Percentiles rank a stretch among this genome's conserved stretches.
Conservation (phyloP, 2,888 invertebrate genomes). For the Tanytarsus gracilentus region DNA sequence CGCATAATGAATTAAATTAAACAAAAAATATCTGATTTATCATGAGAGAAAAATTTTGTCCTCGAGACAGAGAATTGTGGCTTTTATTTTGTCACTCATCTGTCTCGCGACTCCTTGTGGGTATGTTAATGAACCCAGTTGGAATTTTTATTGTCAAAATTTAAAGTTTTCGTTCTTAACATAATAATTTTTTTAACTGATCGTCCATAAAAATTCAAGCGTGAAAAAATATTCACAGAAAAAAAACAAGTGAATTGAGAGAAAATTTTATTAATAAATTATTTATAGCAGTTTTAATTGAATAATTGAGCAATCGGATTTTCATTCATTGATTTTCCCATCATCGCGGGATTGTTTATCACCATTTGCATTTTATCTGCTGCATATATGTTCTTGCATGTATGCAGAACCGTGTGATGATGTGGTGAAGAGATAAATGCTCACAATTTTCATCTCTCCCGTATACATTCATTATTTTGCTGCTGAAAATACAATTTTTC, state of each 20-base stretch:
- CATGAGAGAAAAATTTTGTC: neutral
- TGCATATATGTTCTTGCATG: neutral
- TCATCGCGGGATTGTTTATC: constrained; percentile 18
- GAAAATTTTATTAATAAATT: constrained; percentile 11
- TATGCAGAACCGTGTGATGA: neutral
- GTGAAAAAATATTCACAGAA: neutral
- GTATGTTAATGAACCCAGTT: no score
- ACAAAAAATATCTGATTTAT: constrained; percentile 3
- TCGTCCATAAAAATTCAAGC: no score
- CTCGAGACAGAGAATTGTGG: neutral
- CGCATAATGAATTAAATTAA: constrained; percentile 4
- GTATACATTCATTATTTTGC: neutral
- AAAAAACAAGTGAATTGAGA: neutral
- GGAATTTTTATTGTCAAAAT: no score
- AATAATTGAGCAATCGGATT: constrained; percentile 27
- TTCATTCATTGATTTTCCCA: constrained; percentile 28
- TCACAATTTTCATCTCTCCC: neutral
- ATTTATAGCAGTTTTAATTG: constrained; percentile 25
- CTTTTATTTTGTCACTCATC: neutral
- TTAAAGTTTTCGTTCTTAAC: no score
- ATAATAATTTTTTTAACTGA: no score
- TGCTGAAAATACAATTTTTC: no score
- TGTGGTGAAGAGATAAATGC: constrained; percentile 2
- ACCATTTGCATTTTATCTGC: neutral
- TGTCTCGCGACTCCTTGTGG: no score